Evolutionary conservation across 2,888 invertebrate species (phyloP), one percentile per base, ranked within the genome.

Genomic region (Chloroclystis v-ata): DNA sequence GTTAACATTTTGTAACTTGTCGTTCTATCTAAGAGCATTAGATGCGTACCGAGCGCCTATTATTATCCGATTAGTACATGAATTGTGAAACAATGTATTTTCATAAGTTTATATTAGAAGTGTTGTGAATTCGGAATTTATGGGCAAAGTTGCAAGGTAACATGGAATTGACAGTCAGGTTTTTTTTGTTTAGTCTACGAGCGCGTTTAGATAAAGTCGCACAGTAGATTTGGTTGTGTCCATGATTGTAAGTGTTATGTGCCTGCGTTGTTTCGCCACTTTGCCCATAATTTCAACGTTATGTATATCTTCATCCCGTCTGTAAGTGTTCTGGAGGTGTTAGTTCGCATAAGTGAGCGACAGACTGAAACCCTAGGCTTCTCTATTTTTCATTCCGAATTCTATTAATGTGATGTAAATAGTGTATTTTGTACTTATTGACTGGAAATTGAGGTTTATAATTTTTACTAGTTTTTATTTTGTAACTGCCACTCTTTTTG

Each of bases 381-480:
- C 56, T 59, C 55, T 57, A 49, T 60, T 46, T 69, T 75, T 69
- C 75, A 79, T 82, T 79, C 80, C 76, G 55, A 69, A 69, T 72
- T 49, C 63, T 71, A 58, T 59, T 72, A 59, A 69, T 75, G 72
- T 78, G 72, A 76, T 73, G 79, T 80, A 79, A 79, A 81, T 80
- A 78, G 65, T 63, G 55, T 75, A 73, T 79, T 77, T 76, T 79
- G 80, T 82, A 81, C 82, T 82, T 79, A 77, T 73, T 67, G 77
- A 80, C 76, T 76, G 73, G 45, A 49, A 47, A 50, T 43, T 46
- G 11, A 25, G 33, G 26, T 42, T 47, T 40, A 44, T 40, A 40
- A 53, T 56, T 42, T 57, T 62, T 61, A 56, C 58, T 49, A 56
- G 52, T 58, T 57, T 56, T 48, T 47, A 48, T 55, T 56, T 30